These are phyloP conservation scores for Hippoglossus stenolepis DNA, from an alignment of 2,113 vertebrate species.

Conservation along the genomic window DNA sequence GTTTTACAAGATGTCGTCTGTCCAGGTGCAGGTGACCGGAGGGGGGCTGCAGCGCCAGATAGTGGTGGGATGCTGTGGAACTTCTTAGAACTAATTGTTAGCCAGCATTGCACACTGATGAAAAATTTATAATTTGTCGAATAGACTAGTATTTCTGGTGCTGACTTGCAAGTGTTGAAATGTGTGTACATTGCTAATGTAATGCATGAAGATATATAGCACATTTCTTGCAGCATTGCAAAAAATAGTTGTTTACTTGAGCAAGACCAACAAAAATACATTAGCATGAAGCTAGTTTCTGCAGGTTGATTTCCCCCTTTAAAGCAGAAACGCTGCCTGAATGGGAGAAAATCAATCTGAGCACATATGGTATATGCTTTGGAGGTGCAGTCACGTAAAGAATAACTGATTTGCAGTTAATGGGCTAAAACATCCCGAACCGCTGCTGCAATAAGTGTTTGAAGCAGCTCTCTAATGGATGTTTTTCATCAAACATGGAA, in stretches of 20 bases:
- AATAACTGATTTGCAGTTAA: conserved; percentile 64
- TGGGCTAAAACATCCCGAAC: conserved; percentile 54
- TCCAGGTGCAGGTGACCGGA: too few species aligned
- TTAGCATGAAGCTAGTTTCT: conserved; percentile 19
- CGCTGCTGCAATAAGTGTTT: conserved; percentile 8
- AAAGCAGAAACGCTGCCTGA: conserved; percentile 25
- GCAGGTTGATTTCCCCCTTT: conserved; percentile 26
- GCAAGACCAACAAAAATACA: conserved; percentile 30
- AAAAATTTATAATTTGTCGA: not conserved
- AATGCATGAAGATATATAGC: not conserved
- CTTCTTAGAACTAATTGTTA: too few species aligned
- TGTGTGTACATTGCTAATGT: not conserved
- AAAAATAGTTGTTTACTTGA: not conserved
- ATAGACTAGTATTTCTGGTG: not conserved
- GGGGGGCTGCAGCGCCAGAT: too few species aligned
- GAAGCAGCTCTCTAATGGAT: conserved; percentile 35
- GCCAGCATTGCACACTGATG: not conserved
- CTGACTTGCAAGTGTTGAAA: not conserved
- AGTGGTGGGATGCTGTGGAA: not conserved
- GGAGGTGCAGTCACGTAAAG: conserved; percentile 35
- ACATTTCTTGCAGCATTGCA: conserved; percentile 9
- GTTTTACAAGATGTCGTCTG: not conserved
- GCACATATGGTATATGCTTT: conserved; percentile 30
- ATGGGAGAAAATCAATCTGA: conserved; percentile 45
- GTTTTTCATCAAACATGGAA: conserved; percentile 28